Conservation (phyloP, 2,888 invertebrate genomes). For the Lepidonotus clava region DNA sequence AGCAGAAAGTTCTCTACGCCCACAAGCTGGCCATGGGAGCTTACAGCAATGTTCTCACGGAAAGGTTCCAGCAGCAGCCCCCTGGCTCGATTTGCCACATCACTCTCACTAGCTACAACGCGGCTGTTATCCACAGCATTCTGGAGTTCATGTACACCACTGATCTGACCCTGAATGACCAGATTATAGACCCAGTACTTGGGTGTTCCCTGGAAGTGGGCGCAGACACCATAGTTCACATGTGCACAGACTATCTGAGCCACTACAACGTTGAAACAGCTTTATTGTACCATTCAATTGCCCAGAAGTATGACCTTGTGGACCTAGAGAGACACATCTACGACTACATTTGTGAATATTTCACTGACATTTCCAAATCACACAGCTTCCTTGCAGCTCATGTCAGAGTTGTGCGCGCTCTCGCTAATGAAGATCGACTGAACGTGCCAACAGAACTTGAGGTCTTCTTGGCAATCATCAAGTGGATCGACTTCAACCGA, state of each 20-base stretch:
- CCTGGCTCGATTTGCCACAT: slow-evolving; percentile 60
- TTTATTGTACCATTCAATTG: slow-evolving; percentile 62
- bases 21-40: slow-evolving; percentile 73
- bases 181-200: slow-evolving; percentile 68
- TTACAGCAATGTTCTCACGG: slow-evolving; percentile 67
- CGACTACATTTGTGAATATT: slow-evolving; percentile 65
- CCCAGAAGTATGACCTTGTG: slow-evolving; percentile 65
- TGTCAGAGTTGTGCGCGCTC: not conserved
- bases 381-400: slow-evolving; percentile 62
- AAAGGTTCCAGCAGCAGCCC: slow-evolving; percentile 60
- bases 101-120: slow-evolving; percentile 64
- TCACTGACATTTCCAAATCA: slow-evolving; percentile 63
- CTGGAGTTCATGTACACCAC: slow-evolving; percentile 70
- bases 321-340: slow-evolving; percentile 62
- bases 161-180: slow-evolving; percentile 64
- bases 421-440: slow-evolving; percentile 66
- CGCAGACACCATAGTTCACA: slow-evolving; percentile 62
- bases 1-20: not conserved
- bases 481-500: slow-evolving; percentile 70
- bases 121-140: slow-evolving; percentile 66
- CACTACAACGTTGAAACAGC: slow-evolving; percentile 63
- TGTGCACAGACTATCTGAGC: slow-evolving; percentile 66
- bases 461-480: slow-evolving; percentile 68
- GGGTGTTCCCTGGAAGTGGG: slow-evolving; percentile 68
- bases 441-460: slow-evolving; percentile 67